Conservation (phyloP, 2,888 invertebrate genomes). For the Marronus borbonicus region DNA sequence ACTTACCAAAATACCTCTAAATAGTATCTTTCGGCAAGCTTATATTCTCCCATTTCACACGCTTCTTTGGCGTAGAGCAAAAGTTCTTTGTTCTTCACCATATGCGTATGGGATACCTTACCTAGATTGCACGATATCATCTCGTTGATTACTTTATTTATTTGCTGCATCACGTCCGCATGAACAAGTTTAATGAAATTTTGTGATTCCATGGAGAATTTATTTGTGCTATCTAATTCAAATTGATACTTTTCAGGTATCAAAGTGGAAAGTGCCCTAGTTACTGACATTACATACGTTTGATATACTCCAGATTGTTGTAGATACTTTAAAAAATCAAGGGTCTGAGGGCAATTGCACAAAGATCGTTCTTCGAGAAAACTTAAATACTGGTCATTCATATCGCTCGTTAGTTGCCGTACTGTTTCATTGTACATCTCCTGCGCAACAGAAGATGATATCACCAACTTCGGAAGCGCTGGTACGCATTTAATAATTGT, state of each 20-base stretch:
- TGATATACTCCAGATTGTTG: constrained; percentile 59
- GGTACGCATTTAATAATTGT: constrained; percentile 56
- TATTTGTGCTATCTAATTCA: constrained; percentile 17
- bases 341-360: constrained; percentile 55
- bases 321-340: constrained; percentile 55
- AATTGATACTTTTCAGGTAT: constrained; percentile 53
- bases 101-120: constrained; percentile 36
- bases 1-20: constrained; percentile 59
- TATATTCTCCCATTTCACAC: constrained; percentile 61
- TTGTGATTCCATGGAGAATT: constrained; percentile 52
- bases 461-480: constrained; percentile 58
- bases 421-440: constrained; percentile 63
- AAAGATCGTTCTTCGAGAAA: constrained; percentile 57
- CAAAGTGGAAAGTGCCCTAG: constrained; percentile 60
- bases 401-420: constrained; percentile 60
- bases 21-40: constrained; percentile 64
- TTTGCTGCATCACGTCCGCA: constrained; percentile 62
- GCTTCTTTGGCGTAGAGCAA: constrained; percentile 67
- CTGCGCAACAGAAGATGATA: constrained; percentile 61
- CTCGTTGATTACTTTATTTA: constrained; percentile 63
- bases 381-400: constrained; percentile 62
- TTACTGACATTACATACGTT: constrained; percentile 62
- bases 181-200: constrained; percentile 64
- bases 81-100: constrained; percentile 51
- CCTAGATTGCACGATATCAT: constrained; percentile 53